phyloP scores from a whole-genome alignment of 1,140 invertebrate species.

The Rhopalosiphum padi region DNA sequence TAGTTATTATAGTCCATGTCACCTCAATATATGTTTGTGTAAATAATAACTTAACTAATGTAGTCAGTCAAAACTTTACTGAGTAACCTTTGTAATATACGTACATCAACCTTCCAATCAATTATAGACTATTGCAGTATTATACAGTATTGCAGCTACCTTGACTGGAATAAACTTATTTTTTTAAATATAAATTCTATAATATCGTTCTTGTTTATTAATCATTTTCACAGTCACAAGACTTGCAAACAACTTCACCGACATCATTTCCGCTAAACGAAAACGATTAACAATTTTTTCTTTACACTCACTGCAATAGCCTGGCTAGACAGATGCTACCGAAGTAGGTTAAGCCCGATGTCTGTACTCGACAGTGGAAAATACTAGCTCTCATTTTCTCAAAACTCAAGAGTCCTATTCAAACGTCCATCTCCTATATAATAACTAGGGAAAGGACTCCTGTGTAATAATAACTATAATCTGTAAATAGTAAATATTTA shows the following conservation, averaged over 20 bases:
- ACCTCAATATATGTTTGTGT: neutral
- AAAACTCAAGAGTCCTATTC: neutral
- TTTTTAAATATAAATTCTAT: neutral
- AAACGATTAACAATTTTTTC: slow-evolving; percentile 15
- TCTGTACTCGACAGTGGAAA: neutral
- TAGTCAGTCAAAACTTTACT: neutral
- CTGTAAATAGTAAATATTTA: neutral
- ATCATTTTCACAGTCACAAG: neutral
- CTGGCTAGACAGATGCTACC: neutral
- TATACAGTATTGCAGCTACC: too few relatives aligned
- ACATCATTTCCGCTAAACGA: neutral
- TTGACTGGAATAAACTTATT: too few relatives aligned
- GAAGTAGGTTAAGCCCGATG: neutral
- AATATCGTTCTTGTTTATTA: neutral
- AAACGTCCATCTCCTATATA: neutral
- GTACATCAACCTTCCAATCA: too few relatives aligned
- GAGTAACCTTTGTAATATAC: neutral
- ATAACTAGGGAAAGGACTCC: neutral
- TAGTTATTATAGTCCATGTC: neutral
- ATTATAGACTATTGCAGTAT: too few relatives aligned
- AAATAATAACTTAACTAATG: too few relatives aligned
- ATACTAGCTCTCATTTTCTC: neutral
- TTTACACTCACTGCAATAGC: neutral
- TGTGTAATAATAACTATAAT: neutral
- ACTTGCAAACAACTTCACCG: neutral